Base-by-base conservation (phyloP, 1,140 invertebrate species). In the Atta texana region DNA sequence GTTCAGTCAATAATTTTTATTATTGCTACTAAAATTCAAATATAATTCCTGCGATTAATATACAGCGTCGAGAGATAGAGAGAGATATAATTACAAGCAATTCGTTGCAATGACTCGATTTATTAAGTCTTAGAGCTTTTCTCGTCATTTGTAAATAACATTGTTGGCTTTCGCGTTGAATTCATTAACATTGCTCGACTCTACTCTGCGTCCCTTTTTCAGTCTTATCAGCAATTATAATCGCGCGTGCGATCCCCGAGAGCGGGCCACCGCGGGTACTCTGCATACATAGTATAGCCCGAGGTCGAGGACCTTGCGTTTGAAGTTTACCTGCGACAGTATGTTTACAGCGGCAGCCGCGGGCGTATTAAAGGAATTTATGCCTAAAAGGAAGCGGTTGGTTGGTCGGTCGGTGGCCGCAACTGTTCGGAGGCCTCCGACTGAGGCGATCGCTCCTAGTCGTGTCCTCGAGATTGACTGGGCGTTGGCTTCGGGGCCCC, bases 391-490 rank as follows among this genome's bases (percentile, higher is more conserved):
- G 78, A 72, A 81, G 51, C 51, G 77, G 28, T 18, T 21, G 76
- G 39, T 49, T 12, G 71, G 34, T 59, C 55, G 72, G 49, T 71
- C 66, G 61, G 24, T 80, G 61, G 28, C 76, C 61, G 61, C 18
- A 24, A 24, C 16, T 44, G 31, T 28, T 39, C 51, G 44, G 18
- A 71, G 78, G 66, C 51, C 49, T 71, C 66, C 31, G 59, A 39
- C 78, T 21, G 34, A 78, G 72, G 28, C 57, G 75, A 78, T 64
- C 59, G 59, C 78, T 66, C 24, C 78, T 81, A 72, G 78, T 31
- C 78, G 66, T 81, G 64, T 81, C 55, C 39, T 71, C 51, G 66
- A 81, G 78, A 81, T 81, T 81, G 78, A 81, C 78, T 81, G 78
- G 78, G 66, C 78, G 78, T 81, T 72, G 78, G 66, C 66, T 81